These are phyloP conservation scores for Calvadosia cruxmelitensis DNA, from an alignment of 30 jellyfish, hydroid and myxozoan genomes.

Conservation along the genomic window DNA sequence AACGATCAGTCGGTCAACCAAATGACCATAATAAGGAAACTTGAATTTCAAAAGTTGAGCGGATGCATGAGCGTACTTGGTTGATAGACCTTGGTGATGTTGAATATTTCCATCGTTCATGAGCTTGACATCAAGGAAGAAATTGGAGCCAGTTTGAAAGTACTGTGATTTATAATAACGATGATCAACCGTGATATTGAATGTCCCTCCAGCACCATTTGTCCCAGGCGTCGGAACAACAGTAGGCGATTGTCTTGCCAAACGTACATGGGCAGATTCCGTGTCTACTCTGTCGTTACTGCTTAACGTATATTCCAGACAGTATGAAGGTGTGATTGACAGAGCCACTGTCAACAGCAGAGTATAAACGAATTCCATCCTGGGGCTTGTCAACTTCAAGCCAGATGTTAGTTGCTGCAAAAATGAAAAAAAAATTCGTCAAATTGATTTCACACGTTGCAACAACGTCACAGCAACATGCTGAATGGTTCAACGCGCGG, in stretches of 20 bases:
- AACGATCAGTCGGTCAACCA: constrained; percentile 27
- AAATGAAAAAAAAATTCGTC: too few relatives aligned
- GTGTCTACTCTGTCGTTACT: too few relatives aligned
- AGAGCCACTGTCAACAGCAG: too few relatives aligned
- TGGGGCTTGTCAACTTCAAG: too few relatives aligned
- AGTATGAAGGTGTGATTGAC: too few relatives aligned
- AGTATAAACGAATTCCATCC: too few relatives aligned
- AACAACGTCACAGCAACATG: too few relatives aligned
- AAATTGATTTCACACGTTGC: too few relatives aligned
- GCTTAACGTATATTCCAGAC: too few relatives aligned
- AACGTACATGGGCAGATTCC: too few relatives aligned
- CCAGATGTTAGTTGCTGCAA: too few relatives aligned
- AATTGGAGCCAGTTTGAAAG: neutral
- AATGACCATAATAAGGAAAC: constrained; percentile 76
- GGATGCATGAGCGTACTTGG: neutral
- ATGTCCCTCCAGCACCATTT: neutral
- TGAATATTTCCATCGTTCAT: neutral
- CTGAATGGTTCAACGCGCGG: too few relatives aligned
- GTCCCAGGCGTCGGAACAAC: neutral
- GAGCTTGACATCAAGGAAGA: neutral
- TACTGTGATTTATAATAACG: neutral
- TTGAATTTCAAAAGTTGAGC: constrained; percentile 13
- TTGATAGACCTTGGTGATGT: neutral
- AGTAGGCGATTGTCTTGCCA: neutral
- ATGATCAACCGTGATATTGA: neutral